Evolutionary conservation across 1,140 invertebrate species (phyloP), one percentile per base, ranked within the genome.

Genomic region (Lasaia peninsularis): DNA sequence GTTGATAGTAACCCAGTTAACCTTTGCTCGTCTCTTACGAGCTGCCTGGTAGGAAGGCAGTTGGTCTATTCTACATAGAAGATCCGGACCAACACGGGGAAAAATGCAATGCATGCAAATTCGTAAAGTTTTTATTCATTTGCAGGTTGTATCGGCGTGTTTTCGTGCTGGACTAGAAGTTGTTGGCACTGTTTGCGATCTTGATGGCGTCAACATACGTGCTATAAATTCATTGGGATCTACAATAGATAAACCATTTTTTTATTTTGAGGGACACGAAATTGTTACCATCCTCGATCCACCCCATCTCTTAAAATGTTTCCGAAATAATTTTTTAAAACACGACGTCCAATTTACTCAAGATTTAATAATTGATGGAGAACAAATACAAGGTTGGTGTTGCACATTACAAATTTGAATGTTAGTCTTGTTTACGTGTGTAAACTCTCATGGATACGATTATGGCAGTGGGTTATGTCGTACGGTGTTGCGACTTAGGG

Each of bases 241-340:
- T 11, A 31, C 50, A 52, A 52, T 1, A 52, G 50, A 52, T 16
- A 4, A 52, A 24, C 50, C 50, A 52, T 52, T 28, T 32, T 67
- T 62, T 53, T 14, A 55, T 48, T 40, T 21, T 55, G 18, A 37
- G n/a, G 54, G 54, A 44, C 35, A 56, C 48, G 54, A 56, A 56
- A 56, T 56, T 56, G 37, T 56, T 9, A 56, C 37, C 2, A 44
- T 56, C n/a, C 40, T 56, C 12, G 54, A 56, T 12, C 54, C 54
- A 40, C 37, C 54, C 11, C 54, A 56, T 44, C 14, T 56, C 6
- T n/a, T 56, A 8, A 56, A 49, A 48, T 56, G 54, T 48, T 56
- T 56, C 20, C 2, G 54, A 11, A 56, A 56, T 31, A 56, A 56
- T 20, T 56, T 56, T 31, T 20, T 56, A 31, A 56, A 56, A 9